phyloP scores from a whole-genome alignment of 2,888 invertebrate species.

The Epinotia demarniana region DNA sequence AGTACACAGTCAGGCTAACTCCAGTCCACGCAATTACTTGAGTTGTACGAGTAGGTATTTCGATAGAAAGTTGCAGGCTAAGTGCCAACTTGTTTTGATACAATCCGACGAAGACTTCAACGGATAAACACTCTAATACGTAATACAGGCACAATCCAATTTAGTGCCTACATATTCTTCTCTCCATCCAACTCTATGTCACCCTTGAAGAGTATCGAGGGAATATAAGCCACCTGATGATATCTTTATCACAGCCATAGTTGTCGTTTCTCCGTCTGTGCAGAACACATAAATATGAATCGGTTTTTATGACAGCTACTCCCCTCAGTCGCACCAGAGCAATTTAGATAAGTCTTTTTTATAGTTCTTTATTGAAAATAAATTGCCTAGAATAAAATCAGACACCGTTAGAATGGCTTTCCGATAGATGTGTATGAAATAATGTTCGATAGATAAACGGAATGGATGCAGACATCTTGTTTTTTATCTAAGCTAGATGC shows the following conservation, averaged over 20 bases:
- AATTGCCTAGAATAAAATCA: slow-evolving; percentile 85
- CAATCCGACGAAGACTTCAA: neutral
- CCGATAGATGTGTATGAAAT: slow-evolving; percentile 84
- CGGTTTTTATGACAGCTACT: slow-evolving; percentile 77
- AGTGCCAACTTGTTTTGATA: neutral
- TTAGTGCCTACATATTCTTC: neutral
- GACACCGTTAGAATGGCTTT: slow-evolving; percentile 81
- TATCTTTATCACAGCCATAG: slow-evolving; percentile 44
- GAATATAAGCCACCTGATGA: slow-evolving; percentile 11
- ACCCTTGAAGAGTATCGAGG: neutral
- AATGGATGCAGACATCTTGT: slow-evolving; percentile 43
- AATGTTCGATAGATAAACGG: slow-evolving; percentile 74
- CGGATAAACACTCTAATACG: neutral
- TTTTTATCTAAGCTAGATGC: slow-evolving; percentile 30
- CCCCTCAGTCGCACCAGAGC: slow-evolving; percentile 76
- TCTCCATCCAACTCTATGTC: neutral
- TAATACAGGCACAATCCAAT: no score
- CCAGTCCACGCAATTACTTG: neutral
- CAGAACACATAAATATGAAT: slow-evolving; percentile 77
- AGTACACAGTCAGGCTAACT: neutral
- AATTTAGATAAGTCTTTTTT: slow-evolving; percentile 85
- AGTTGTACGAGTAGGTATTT: neutral
- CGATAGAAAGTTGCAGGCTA: neutral
- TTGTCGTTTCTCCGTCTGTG: slow-evolving; percentile 58
- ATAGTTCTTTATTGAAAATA: slow-evolving; percentile 86